Percentiles rank a stretch among this genome's conserved stretches.
Conservation (phyloP, 1,140 invertebrate species). For the Coelopa frigida region DNA sequence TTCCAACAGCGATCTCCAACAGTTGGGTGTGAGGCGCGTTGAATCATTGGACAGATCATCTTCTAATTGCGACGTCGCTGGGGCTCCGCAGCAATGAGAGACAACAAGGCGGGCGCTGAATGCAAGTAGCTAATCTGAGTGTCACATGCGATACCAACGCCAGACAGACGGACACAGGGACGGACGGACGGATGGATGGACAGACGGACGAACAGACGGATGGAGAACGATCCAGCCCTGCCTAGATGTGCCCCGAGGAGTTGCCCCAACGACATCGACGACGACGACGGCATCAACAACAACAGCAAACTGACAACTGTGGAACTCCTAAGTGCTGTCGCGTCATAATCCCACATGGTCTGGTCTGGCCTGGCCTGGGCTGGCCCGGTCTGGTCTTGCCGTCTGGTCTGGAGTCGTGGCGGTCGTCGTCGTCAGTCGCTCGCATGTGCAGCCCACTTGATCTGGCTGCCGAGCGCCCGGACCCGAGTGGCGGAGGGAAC, state of each 20-base stretch:
- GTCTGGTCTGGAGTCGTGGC: too few species aligned
- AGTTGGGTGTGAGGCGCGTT: too few species aligned
- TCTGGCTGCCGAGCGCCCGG: background rate
- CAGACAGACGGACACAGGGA: background rate
- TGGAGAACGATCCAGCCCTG: background rate
- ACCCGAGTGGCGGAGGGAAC: background rate
- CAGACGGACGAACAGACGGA: background rate
- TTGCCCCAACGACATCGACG: background rate
- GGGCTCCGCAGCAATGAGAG: too few species aligned
- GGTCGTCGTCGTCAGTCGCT: background rate
- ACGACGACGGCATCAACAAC: background rate
- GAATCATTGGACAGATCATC: too few species aligned
- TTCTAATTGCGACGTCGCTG: too few species aligned
- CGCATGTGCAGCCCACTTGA: background rate
- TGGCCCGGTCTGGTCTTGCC: too few species aligned
- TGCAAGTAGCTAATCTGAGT: slow-evolving; percentile 11
- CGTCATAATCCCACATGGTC: too few species aligned
- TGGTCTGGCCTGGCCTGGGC: too few species aligned
- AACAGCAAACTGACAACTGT: background rate
- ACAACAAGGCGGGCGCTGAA: too few species aligned
- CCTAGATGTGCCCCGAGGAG: background rate
- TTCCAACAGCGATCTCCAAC: too few species aligned
- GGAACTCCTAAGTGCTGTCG: background rate
- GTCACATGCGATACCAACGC: slow-evolving; percentile 7
- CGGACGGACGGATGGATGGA: background rate